Evolutionary conservation across 2,797 vertebrate genomes (phyloP).

Genomic region (Malacoctenus gilli): DNA sequence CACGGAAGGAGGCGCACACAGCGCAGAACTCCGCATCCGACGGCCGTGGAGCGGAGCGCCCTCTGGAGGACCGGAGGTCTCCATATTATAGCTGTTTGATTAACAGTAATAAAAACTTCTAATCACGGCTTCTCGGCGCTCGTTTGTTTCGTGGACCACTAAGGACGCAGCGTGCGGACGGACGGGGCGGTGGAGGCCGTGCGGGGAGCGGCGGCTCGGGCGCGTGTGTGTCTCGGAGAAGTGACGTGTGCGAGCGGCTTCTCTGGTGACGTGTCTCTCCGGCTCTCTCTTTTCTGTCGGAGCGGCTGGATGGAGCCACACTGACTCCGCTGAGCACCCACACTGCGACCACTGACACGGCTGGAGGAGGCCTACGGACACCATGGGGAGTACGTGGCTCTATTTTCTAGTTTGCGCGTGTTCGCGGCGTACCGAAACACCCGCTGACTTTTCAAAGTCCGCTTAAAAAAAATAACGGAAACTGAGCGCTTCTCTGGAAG

Average conservation of each 20-base stretch:
- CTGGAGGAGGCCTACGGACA: slow-evolving; percentile 59
- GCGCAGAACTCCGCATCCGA: neutral
- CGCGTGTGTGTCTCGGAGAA: slow-evolving; percentile 23
- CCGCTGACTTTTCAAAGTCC: neutral
- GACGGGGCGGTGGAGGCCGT: too few species aligned
- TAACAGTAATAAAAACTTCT: too few species aligned
- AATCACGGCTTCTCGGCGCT: too few species aligned
- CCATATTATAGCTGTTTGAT: too few species aligned
- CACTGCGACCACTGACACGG: slow-evolving; percentile 48
- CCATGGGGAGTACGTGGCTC: slow-evolving; percentile 82
- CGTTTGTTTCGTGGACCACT: too few species aligned
- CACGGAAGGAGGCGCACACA: too few species aligned
- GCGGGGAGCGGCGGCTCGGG: neutral
- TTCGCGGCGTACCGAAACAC: neutral
- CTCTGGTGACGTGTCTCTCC: slow-evolving; percentile 85
- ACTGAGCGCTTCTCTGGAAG: slow-evolving; percentile 14
- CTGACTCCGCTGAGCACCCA: slow-evolving; percentile 62
- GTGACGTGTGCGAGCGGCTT: slow-evolving; percentile 79
- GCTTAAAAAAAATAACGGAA: neutral
- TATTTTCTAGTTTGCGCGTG: neutral
- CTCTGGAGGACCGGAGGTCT: slow-evolving; percentile 35
- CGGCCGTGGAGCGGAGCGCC: slow-evolving; percentile 14
- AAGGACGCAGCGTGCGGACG: too few species aligned
- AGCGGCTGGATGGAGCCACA: slow-evolving; percentile 78
- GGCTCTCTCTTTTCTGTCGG: slow-evolving; percentile 68